Conservation (phyloP, 2,797 vertebrate genomes). For the Clangula hyemalis region DNA sequence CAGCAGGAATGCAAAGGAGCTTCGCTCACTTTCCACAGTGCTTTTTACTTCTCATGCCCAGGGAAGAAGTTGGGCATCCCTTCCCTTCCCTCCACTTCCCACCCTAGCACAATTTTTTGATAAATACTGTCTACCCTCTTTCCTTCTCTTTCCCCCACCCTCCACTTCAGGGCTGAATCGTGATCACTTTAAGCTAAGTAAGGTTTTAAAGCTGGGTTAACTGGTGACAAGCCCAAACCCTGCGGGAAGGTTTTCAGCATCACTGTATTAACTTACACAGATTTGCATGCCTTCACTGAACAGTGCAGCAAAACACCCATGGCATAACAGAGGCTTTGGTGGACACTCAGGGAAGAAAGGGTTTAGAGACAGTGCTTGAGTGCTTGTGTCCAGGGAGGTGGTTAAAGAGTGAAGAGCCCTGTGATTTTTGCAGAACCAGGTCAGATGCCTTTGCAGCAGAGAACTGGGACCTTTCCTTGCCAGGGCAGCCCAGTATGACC, state of each 20-base stretch:
- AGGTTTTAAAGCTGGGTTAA: background rate
- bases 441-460: background rate
- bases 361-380: background rate
- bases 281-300: background rate
- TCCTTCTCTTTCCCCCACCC: background rate
- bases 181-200: background rate
- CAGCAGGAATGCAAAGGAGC: background rate
- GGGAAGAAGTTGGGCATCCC: background rate
- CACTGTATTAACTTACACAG: fast-evolving
- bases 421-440: background rate
- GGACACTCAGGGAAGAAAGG: background rate
- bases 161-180: background rate
- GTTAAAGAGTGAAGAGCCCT: background rate
- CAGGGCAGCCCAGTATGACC: background rate
- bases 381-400: background rate
- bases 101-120: background rate
- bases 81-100: background rate
- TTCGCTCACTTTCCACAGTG: fast-evolving
- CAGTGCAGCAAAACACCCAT: background rate
- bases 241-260: background rate
- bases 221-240: background rate
- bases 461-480: background rate
- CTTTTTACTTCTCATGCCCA: background rate
- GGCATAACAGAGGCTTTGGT: background rate
- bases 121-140: background rate